phyloP scores from a whole-genome alignment of 53 echinoderm and acorn worm species.

The Mesocentrotus franciscanus region DNA sequence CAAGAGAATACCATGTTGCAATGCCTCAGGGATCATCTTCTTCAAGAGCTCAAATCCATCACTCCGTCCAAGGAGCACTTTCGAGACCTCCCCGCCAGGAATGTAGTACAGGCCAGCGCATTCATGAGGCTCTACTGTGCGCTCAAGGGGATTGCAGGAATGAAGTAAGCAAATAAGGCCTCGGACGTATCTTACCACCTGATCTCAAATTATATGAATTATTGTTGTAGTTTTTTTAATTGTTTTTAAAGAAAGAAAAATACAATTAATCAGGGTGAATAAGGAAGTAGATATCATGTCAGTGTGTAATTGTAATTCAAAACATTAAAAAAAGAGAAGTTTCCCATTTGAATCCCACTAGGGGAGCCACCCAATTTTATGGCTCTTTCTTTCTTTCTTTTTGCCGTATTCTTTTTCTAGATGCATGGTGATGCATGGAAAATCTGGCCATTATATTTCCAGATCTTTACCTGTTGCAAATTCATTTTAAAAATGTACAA shows the following conservation, averaged over 20 bases:
- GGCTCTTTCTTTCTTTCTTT: no score
- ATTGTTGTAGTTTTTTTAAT: not conserved
- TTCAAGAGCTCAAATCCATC: constrained; percentile 78
- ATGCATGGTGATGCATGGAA: no score
- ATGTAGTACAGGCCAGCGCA: constrained; percentile 98
- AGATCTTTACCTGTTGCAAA: no score
- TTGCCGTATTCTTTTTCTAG: no score
- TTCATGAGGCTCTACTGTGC: constrained; percentile 97
- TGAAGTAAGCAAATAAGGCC: constrained; percentile 84
- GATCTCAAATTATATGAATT: not conserved
- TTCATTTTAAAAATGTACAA: no score
- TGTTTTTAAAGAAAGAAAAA: not conserved
- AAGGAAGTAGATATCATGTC: not conserved
- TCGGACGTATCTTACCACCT: not conserved
- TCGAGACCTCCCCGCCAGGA: constrained; percentile 77
- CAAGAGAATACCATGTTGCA: constrained; percentile 66
- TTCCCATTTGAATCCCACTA: no score
- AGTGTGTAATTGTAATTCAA: not conserved
- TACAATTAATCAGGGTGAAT: not conserved
- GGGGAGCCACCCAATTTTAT: no score
- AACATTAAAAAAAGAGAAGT: no score
- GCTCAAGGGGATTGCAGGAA: constrained; percentile 93
- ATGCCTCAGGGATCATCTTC: constrained; percentile 79
- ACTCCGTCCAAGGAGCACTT: constrained; percentile 80
- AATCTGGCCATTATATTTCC: no score